Conservation (phyloP, 2,113 vertebrate genomes). For the Lophius piscatorius region DNA sequence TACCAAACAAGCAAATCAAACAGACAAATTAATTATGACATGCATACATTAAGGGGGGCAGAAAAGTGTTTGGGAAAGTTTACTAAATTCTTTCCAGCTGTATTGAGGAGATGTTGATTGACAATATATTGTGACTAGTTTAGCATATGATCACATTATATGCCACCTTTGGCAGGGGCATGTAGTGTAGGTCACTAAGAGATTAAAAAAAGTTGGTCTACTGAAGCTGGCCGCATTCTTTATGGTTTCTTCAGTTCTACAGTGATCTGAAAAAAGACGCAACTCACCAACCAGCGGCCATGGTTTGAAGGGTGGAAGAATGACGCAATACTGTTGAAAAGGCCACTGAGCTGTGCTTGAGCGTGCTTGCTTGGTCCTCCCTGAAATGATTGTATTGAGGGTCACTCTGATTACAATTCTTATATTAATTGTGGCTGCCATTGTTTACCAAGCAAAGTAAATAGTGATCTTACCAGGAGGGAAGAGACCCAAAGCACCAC, state of each 20-base stretch:
- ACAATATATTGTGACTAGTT: too few relatives aligned
- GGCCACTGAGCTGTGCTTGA: constrained; percentile 91
- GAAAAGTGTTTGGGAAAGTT: too few relatives aligned
- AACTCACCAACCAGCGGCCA: constrained; percentile 96
- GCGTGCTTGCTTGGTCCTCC: constrained; percentile 95
- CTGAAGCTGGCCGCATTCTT: too few relatives aligned
- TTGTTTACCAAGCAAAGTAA: neutral
- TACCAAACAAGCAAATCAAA: too few relatives aligned
- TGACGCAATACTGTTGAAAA: constrained; percentile 95
- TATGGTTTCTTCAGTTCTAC: neutral
- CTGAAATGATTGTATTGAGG: constrained; percentile 73
- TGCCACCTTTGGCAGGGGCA: too few relatives aligned
- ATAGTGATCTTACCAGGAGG: constrained; percentile 87
- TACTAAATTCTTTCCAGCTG: too few relatives aligned
- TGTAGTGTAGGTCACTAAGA: too few relatives aligned
- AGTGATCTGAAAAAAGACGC: neutral
- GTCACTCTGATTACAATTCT: neutral
- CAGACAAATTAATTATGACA: too few relatives aligned
- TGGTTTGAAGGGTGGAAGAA: constrained; percentile 98
- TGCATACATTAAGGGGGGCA: too few relatives aligned
- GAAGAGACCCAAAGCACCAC: constrained; percentile 96
- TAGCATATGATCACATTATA: too few relatives aligned
- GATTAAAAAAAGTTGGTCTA: too few relatives aligned
- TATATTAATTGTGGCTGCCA: neutral
- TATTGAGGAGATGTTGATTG: too few relatives aligned